Evolutionary conservation across 2,113 vertebrate genomes (phyloP), one percentile per base, ranked within the genome.

Genomic region (Pungitius pungitius): DNA sequence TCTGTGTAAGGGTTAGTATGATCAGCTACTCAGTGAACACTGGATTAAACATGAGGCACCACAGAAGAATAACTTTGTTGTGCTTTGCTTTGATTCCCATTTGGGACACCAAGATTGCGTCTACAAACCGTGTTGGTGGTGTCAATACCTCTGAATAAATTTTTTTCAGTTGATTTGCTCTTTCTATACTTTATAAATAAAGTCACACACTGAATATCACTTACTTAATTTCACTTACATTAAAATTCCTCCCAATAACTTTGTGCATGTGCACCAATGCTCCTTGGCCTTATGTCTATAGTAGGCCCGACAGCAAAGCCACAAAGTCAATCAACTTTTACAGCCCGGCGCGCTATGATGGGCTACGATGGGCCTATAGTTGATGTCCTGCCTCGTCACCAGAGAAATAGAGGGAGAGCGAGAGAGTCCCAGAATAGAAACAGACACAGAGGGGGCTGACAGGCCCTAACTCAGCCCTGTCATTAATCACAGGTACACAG

Each of bases 401-500:
- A 79, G 69, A 87, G 79, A 73, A 78, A 83, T 68, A 70, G 73
- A 84, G 65, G 72, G 73, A 78, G 70, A 61, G 71, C 4, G 61
- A 55, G 85, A 66, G 84, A 83, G 80, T 85, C 89, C 86, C 79
- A 89, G 86, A 90, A 90, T 91, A 92, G 91, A 75, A 91, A 88
- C 87, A 80, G 86, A 68, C 86, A 87, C 72, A 82, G 85, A 83
- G 87, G 87, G 81, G 71, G 77, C 69, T 89, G 92, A 90, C 89
- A 86, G 88, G 89, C 84, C 89, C 81, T 79, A 92, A 90, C 83
- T 92, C 91, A 91, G 83, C 55, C 82, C 81, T 37, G 89, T 62
- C 87, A 91, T 93, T 91, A 91, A 93, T 93, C 91, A 93, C 88
- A 89, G 90, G 85, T 91, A 85, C 85, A 89, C 81, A 76, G 87